Base-by-base conservation (phyloP, 2,797 vertebrate genomes). In the Chloroceryle amazona region DNA sequence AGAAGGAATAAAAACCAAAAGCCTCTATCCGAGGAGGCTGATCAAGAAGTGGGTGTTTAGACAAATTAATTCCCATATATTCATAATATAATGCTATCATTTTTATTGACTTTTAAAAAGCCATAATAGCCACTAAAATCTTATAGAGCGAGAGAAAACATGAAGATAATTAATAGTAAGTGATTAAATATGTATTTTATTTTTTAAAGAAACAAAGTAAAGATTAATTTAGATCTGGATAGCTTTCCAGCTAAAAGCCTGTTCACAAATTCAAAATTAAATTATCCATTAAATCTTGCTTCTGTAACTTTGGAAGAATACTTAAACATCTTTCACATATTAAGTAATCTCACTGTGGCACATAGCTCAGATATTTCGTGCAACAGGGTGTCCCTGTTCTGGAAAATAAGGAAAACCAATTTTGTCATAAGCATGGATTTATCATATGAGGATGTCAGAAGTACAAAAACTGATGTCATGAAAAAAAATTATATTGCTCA, bases 51-150 rank as follows among this genome's bases (percentile, higher is more conserved):
- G n/a, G 58, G 81, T 0, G 6, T 81, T 93, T 63, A 60, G 46
- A 61, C 25, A 93, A 91, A 83, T 78, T 83, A 86, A 88, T 67
- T 89, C 33, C 47, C 21, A 41, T 76, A 65, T 42, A 89, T 68
- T 92, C 37, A 42, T 54, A 85, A 85, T 57, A 91, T 17, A 79
- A 63, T 13, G 2, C 2, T 60, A 83, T 39, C 3, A 58, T 57
- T 67, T 68, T 74, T 86, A 58, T 19, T 93, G 75, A 76, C 60
- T 90, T 81, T 71, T 8, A 71, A 80, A 74, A 80, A 28, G 35
- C 33, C 31, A 26, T 89, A 94, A 92, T 35, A 87, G 44, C 19
- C 29, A 74, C 52, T 94, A 65, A 95, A 87, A 63, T 85, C 39
- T 81, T 80, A 71, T 2, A 67, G 37, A 80, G 26, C 1, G 0